phyloP scores from a whole-genome alignment of 2,797 vertebrate species.

The Liparis tanakae region DNA sequence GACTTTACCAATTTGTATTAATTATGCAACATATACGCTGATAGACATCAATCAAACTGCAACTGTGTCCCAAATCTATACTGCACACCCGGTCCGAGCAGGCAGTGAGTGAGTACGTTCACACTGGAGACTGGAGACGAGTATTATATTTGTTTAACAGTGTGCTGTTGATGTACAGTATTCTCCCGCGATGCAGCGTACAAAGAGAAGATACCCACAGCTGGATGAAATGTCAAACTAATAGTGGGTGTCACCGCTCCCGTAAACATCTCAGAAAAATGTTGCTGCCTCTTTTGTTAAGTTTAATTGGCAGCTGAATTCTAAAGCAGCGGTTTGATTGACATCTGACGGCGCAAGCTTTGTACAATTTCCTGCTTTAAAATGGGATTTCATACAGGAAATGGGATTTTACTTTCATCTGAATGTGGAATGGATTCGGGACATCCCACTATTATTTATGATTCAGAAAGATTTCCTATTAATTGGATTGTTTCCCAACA shows the following conservation, averaged over 20 bases:
- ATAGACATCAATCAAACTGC: conserved; percentile 4
- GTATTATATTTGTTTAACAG: not conserved
- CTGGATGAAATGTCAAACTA: conserved; percentile 21
- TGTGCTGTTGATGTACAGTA: not conserved
- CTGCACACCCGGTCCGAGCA: not conserved
- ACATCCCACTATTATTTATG: no score
- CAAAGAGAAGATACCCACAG: conserved; percentile 19
- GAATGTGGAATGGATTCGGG: not conserved
- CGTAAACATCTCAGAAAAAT: not conserved
- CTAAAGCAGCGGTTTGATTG: not conserved
- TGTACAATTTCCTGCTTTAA: not conserved
- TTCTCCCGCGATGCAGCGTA: conserved; percentile 4
- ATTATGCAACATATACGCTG: not conserved
- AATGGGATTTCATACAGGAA: not conserved
- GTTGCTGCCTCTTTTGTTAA: not conserved
- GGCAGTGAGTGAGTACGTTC: not conserved
- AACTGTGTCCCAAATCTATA: not conserved
- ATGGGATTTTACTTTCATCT: not conserved
- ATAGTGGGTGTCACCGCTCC: not conserved
- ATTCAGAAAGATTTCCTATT: not conserved
- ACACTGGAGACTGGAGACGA: not conserved
- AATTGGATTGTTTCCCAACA: not conserved
- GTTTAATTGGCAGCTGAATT: not conserved
- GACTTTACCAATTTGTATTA: not conserved
- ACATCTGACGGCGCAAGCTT: rapidly evolving